Conservation (phyloP, 37 sponge, comb jelly and placozoan genomes). For the Cladorhizidae sp. region DNA sequence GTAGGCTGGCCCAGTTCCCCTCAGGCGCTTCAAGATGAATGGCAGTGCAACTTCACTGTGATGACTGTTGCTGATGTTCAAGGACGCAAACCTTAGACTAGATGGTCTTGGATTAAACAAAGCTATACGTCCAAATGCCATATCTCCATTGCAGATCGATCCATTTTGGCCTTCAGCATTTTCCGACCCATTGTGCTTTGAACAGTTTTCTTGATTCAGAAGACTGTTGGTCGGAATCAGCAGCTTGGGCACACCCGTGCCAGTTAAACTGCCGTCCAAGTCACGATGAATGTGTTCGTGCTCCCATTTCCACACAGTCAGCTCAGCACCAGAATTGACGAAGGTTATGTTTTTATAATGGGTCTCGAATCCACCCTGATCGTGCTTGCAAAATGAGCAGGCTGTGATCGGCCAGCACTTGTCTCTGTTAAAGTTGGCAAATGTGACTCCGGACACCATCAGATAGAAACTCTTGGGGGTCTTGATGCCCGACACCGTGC, state of each 20-base stretch:
- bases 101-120: conserved; percentile 44
- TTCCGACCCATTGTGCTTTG: conserved; percentile 23
- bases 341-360: conserved; percentile 71
- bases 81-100: conserved; percentile 32
- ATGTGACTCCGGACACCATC: conserved; percentile 85
- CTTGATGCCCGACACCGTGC: conserved; percentile 73
- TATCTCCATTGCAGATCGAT: conserved; percentile 35
- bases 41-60: conserved; percentile 39
- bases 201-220: conserved; percentile 21
- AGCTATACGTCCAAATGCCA: conserved; percentile 60
- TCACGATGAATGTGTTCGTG: conserved; percentile 58
- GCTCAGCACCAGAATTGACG: conserved; percentile 52
- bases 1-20: conserved; percentile 62
- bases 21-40: conserved; percentile 60
- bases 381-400: conserved; percentile 84
- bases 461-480: conserved; percentile 69
- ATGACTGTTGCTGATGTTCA: conserved; percentile 48
- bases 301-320: conserved; percentile 81
- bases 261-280: conserved; percentile 74
- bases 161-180: conserved; percentile 12
- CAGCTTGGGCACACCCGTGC: not conserved
- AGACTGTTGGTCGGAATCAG: conserved; percentile 52
- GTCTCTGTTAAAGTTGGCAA: conserved; percentile 75
- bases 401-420: conserved; percentile 67
- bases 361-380: conserved; percentile 88